Conservation (phyloP, 2,113 vertebrate species). For the Ovibos moschatus region DNA sequence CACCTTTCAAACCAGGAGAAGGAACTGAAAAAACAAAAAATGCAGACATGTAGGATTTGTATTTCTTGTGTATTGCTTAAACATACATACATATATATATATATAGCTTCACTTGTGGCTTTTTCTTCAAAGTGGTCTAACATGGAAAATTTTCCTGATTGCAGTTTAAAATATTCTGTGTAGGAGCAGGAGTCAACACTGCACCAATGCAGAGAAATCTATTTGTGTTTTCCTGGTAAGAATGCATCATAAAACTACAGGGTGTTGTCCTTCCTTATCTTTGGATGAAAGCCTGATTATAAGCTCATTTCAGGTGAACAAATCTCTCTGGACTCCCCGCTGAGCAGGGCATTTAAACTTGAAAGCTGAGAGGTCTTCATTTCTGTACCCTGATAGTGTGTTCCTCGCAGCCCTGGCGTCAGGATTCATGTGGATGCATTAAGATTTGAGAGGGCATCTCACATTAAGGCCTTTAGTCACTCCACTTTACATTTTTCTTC, state of each 20-base stretch:
- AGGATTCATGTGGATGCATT: conserved; percentile 62
- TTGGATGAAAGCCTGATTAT: conserved; percentile 83
- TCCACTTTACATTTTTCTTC: conserved; percentile 61
- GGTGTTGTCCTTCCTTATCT: conserved; percentile 80
- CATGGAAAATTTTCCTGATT: conserved; percentile 55
- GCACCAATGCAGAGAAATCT: conserved; percentile 59
- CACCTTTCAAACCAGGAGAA: not conserved
- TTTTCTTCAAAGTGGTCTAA: not conserved
- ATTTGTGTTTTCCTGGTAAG: conserved; percentile 76
- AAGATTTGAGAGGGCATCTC: conserved; percentile 61
- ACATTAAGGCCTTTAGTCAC: conserved; percentile 69
- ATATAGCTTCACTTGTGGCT: not conserved
- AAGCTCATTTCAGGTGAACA: conserved; percentile 83
- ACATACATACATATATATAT: not conserved
- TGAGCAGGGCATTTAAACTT: conserved; percentile 83
- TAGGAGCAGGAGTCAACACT: conserved; percentile 56
- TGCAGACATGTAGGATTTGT: not conserved
- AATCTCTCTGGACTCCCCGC: conserved; percentile 80
- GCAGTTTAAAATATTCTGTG: conserved; percentile 56
- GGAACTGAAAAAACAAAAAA: not conserved
- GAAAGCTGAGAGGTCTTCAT: conserved; percentile 79
- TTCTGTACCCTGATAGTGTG: conserved; percentile 69
- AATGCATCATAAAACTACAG: conserved; percentile 60
- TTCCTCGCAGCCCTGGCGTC: conserved; percentile 57
- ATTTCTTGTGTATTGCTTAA: not conserved